Evolutionary conservation across 2,113 vertebrate genomes (phyloP), one percentile per base, ranked within the genome.

Genomic region (Chitala chitala): DNA sequence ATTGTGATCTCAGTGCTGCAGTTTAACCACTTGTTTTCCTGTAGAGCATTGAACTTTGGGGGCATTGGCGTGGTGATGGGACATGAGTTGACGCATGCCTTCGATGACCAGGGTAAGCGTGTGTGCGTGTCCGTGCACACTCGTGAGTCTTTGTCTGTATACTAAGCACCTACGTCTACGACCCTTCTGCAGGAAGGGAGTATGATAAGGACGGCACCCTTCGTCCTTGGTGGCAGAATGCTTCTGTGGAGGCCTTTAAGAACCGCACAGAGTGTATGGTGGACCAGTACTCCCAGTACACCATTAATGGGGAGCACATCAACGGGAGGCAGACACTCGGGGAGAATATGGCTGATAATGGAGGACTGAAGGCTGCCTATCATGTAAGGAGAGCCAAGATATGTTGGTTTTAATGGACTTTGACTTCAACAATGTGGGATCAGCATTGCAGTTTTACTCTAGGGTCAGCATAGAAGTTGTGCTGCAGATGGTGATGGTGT

Each of bases 61-160:
- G 96, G 96, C 22, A 98, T 99, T 0, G 97, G 97, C 0, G 96
- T 98, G 58, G 97, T 98, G 82, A 99, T 99, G 97, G 97, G 97
- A 50, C 97, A 99, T 0, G 97, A 99, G 82, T 86, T 99, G 80
- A 98, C 97, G 0, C 96, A 99, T 0, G 97, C 96, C 0, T 99
- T 98, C 8, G 97, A 99, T 44, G 97, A 99, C 84, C 96, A 98
- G 92, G 97, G 97, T 98, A 86, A 85, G 92, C 1, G 17, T 24
- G 29, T 29, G 46, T 56, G 22, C 46, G 7, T 42, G 33, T 74
- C 17, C 50, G 46, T 9, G n/a, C 40, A 3, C 8, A 20, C 12
- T 24, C 54, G 46, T 38, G 26, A 51, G 15, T 26, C 3, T 40
- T 13, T 40, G 8, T 38, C 15, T 66, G 53, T 44, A n/a, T 13